These are phyloP conservation scores for Pachymerium ferrugineum DNA, from an alignment of 2,888 invertebrate species.

Conservation along the genomic window DNA sequence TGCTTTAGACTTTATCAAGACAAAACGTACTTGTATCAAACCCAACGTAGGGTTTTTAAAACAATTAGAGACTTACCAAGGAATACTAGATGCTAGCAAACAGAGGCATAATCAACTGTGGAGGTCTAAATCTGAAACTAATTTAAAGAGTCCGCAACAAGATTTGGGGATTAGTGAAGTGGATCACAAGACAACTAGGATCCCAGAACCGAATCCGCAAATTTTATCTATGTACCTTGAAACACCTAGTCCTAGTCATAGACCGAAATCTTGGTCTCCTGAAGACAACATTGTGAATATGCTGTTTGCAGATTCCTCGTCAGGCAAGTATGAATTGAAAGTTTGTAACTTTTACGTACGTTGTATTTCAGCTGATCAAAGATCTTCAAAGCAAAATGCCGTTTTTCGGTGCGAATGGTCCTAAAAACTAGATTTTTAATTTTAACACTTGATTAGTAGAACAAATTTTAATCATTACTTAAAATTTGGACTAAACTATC, in stretches of 20 bases:
- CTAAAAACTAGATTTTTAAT: too few species aligned
- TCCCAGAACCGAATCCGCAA: constrained; percentile 40
- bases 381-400: too few species aligned
- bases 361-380: too few species aligned
- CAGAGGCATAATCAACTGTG: constrained; percentile 81
- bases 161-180: constrained; percentile 27
- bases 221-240: constrained; percentile 36
- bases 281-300: constrained; percentile 60
- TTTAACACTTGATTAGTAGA: too few species aligned
- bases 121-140: constrained; percentile 81
- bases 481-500: too few species aligned
- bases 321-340: constrained; percentile 11
- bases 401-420: too few species aligned
- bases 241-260: constrained; percentile 45
- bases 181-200: constrained; percentile 28
- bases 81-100: constrained; percentile 89
- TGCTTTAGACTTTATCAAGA: constrained; percentile 83
- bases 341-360: too few species aligned
- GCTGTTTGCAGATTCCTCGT: constrained; percentile 45
- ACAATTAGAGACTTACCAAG: constrained; percentile 93
- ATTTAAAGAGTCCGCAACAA: constrained; percentile 40
- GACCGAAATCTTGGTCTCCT: constrained; percentile 70
- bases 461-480: too few species aligned
- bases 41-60: constrained; percentile 91
- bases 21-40: constrained; percentile 85